These are phyloP conservation scores for Pantelozetes paolii DNA, from an alignment of 2,888 invertebrate species.

Conservation along the genomic window DNA sequence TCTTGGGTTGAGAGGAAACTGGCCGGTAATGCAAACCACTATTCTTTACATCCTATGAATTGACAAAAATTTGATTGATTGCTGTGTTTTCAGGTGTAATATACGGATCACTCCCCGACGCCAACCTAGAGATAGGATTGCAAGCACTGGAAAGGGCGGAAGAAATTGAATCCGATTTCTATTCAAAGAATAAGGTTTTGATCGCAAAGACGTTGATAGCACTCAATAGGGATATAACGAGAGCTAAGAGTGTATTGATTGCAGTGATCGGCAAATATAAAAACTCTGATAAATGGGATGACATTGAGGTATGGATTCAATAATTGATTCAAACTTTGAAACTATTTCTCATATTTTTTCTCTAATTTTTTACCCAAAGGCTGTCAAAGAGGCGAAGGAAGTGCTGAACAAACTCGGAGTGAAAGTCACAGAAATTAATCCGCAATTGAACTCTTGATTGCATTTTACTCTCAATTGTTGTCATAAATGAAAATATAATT, in stretches of 20 bases:
- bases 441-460: neutral
- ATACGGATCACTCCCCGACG: conserved; percentile 40
- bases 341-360: too few species aligned
- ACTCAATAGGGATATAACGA: conserved; percentile 26
- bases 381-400: conserved; percentile 37
- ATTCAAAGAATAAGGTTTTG: conserved; percentile 41
- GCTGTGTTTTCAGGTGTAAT: conserved; percentile 20
- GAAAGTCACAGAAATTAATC: conserved; percentile 9
- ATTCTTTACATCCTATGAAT: neutral
- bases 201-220: conserved; percentile 41
- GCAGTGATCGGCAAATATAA: conserved; percentile 33
- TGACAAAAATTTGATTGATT: neutral
- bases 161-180: conserved; percentile 38
- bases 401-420: conserved; percentile 25
- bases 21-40: conserved; percentile 24
- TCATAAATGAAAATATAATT: too few species aligned
- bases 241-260: conserved; percentile 17
- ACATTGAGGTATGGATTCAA: conserved; percentile 36
- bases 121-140: conserved; percentile 32
- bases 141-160: conserved; percentile 41
- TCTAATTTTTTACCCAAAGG: conserved; percentile 10
- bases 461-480: too few species aligned
- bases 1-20: conserved; percentile 42
- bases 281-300: conserved; percentile 41
- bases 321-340: neutral